Evolutionary conservation across 2,797 vertebrate genomes (phyloP), one percentile per base, ranked within the genome.

Genomic region (Sternarchorhynchus goeldii): DNA sequence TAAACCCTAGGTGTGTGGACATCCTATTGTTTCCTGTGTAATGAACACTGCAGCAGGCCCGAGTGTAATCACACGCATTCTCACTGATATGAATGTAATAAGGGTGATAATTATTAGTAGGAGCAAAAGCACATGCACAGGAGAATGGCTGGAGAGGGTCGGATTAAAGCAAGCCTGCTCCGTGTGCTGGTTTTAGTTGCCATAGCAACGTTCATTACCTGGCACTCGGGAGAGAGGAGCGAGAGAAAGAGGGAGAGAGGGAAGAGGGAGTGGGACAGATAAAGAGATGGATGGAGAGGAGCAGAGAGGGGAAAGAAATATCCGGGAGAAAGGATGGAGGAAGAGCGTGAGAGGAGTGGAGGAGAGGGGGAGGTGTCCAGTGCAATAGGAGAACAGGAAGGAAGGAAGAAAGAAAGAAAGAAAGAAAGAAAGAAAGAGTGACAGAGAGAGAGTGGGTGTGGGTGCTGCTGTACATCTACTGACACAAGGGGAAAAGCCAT

Each of bases 181-280:
- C 88, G 89, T 91, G 91, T 88, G 90, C 92, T 90, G 91, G 92
- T 92, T 93, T 93, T 92, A 91, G 93, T 93, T 94, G 92, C 91
- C 92, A 94, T 93, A 91, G 92, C 89, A 93, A 94, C 92, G 86
- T 91, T 93, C 92, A 92, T 93, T 94, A 93, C 93, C 93, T 94
- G 88, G 90, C 92, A 93, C 91, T 93, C 91, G 91, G 92, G 92
- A 93, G 91, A 92, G 91, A 89, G 88, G 91, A 91, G 91, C 86
- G 85, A 90, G 88, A 87, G 86, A 84, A 66, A 65, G 90, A 92
- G 88, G 77, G 45, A 78, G 70, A 77, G 75, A 84, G 76, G 72
- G 64, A 78, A 82, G 79, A 76, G 78, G 72, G 82, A 83, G 88
- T 12, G 86, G 89, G 90, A 91, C 81, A 62, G 86, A 85, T 88